phyloP scores from a whole-genome alignment of 2,888 invertebrate species.

The Cosmopolites sordidus region DNA sequence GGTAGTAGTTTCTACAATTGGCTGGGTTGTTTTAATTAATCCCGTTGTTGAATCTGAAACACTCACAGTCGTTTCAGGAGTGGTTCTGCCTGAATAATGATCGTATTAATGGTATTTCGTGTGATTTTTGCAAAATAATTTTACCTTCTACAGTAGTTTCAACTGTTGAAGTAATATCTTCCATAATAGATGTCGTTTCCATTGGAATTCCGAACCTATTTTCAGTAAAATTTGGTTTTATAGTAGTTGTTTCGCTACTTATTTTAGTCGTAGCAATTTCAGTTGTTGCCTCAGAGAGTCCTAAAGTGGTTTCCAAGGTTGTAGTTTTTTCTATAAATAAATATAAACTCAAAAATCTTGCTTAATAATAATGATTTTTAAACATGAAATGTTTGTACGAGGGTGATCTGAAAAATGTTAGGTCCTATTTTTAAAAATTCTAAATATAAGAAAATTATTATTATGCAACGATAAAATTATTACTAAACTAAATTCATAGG shows the following conservation, averaged over 20 bases:
- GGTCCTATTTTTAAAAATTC: too few relatives aligned
- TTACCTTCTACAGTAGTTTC: not conserved
- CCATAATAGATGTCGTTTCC: not conserved
- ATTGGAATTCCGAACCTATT: not conserved
- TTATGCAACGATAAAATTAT: too few relatives aligned
- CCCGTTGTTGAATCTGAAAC: conserved; percentile 7
- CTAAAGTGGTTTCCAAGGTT: conserved; percentile 18
- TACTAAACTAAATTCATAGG: too few relatives aligned
- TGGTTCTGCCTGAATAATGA: conserved; percentile 1
- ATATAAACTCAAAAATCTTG: too few relatives aligned
- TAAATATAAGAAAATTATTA: too few relatives aligned
- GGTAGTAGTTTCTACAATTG: conserved; percentile 6
- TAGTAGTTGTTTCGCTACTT: conserved; percentile 19
- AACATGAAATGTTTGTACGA: too few relatives aligned
- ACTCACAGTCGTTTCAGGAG: conserved; percentile 3
- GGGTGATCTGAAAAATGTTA: too few relatives aligned
- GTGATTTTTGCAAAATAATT: too few relatives aligned
- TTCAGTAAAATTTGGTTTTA: not conserved
- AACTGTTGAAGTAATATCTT: not conserved
- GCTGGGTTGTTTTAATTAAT: conserved; percentile 12
- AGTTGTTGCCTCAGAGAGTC: conserved; percentile 13
- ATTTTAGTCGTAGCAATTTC: not conserved
- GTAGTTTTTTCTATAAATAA: conserved; percentile 1
- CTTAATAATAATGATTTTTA: too few relatives aligned
- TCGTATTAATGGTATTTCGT: too few relatives aligned